A percentile compares a stretch with the other conserved stretches of the same genome.
phyloP scores from a whole-genome alignment of 2,113 vertebrate genomes.

The Hippolais icterina region DNA sequence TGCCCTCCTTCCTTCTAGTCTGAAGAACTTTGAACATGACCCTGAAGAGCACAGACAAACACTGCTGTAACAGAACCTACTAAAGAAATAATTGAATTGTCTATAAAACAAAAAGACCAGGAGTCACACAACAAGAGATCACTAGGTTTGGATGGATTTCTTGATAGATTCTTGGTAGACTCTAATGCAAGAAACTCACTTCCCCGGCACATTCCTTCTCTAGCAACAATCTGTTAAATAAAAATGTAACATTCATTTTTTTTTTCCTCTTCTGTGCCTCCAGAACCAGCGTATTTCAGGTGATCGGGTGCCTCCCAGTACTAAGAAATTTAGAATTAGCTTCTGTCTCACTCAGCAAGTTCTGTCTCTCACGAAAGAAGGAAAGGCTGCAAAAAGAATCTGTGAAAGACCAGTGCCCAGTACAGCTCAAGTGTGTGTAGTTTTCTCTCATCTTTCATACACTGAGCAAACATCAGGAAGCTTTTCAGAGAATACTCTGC shows the following conservation, averaged over 20 bases:
- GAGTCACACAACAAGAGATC: neutral
- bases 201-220: neutral
- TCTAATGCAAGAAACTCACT: neutral
- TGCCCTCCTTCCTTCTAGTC: neutral
- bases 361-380: neutral
- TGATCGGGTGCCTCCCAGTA: neutral
- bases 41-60: neutral
- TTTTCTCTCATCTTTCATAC: neutral
- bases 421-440: neutral
- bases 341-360: neutral
- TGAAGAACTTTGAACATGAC: neutral
- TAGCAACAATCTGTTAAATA: neutral
- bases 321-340: neutral
- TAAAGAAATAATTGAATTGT: neutral
- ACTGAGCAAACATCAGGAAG: neutral
- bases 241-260: neutral
- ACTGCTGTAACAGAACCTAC: neutral
- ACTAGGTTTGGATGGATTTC: neutral
- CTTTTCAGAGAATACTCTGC: neutral
- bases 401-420: neutral
- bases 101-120: neutral
- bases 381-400: neutral
- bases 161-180: neutral
- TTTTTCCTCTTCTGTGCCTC: neutral
- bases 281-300: neutral